A percentile compares a stretch with the other conserved stretches of the same genome.
These are phyloP conservation scores for Fukomys damarensis DNA, from an alignment of 2,113 vertebrate genomes.

Conservation along the genomic window DNA sequence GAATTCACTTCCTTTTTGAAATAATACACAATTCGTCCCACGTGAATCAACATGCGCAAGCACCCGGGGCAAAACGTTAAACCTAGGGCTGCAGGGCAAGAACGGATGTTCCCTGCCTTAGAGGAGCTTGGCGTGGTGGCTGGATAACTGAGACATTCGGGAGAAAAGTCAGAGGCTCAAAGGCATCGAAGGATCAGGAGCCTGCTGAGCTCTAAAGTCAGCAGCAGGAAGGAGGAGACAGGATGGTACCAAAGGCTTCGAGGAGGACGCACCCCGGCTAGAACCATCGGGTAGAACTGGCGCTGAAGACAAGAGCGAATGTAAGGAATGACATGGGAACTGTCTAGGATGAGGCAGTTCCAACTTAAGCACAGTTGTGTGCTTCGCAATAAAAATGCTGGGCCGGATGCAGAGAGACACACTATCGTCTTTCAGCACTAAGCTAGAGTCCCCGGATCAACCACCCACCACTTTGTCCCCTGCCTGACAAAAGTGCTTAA, in stretches of 20 bases:
- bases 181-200: neutral
- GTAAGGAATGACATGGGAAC: neutral
- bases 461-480: neutral
- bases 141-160: neutral
- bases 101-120: neutral
- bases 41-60: neutral
- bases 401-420: neutral
- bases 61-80: neutral
- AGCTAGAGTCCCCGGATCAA: neutral
- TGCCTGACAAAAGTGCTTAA: neutral
- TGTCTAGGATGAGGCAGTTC: neutral
- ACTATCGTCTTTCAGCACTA: neutral
- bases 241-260: neutral
- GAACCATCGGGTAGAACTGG: neutral
- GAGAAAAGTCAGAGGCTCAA: neutral
- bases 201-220: neutral
- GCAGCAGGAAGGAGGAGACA: neutral
- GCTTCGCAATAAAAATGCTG: neutral
- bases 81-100: neutral
- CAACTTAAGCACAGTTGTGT: neutral
- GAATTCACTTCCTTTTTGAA: conserved; percentile 27
- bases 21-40: neutral
- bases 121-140: neutral
- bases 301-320: neutral
- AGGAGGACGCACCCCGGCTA: neutral